Conservation (phyloP, 2,113 vertebrate genomes). For the Ictalurus furcatus region DNA sequence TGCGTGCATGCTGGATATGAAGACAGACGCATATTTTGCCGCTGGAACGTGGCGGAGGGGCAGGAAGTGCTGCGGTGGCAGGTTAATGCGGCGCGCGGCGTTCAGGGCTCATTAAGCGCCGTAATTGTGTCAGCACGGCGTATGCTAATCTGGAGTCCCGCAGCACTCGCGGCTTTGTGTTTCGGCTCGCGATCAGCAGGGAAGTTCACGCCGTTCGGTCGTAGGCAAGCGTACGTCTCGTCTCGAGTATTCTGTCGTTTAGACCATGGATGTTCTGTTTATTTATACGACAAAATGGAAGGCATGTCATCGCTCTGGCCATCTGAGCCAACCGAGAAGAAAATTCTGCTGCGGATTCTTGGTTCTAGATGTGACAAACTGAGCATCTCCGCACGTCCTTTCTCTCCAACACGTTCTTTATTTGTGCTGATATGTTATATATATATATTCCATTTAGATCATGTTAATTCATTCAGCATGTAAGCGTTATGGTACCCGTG, state of each 20-base stretch:
- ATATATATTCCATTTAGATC: background rate
- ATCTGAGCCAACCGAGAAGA: background rate
- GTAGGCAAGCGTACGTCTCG: background rate
- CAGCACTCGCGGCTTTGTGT: slow-evolving; percentile 30
- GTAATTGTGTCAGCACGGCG: slow-evolving; percentile 54
- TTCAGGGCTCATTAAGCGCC: slow-evolving; percentile 61
- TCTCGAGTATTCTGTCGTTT: background rate
- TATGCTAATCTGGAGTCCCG: slow-evolving; percentile 49
- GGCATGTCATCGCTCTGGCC: background rate
- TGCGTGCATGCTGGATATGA: background rate
- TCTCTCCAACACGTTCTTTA: background rate
- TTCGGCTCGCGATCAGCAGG: slow-evolving; percentile 33
- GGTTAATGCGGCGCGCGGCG: slow-evolving; percentile 47
- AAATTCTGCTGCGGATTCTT: background rate
- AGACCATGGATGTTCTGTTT: background rate
- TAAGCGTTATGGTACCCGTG: background rate
- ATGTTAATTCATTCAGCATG: too few relatives aligned
- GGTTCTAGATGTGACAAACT: background rate
- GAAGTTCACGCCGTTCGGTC: slow-evolving; percentile 51
- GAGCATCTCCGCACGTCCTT: background rate
- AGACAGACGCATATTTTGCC: slow-evolving; percentile 41
- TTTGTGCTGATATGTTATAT: background rate
- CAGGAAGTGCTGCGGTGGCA: slow-evolving; percentile 41
- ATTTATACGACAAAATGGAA: background rate
- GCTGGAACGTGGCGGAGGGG: slow-evolving; percentile 32